Conservation (phyloP, 2,113 vertebrate genomes). For the Zeus faber region DNA sequence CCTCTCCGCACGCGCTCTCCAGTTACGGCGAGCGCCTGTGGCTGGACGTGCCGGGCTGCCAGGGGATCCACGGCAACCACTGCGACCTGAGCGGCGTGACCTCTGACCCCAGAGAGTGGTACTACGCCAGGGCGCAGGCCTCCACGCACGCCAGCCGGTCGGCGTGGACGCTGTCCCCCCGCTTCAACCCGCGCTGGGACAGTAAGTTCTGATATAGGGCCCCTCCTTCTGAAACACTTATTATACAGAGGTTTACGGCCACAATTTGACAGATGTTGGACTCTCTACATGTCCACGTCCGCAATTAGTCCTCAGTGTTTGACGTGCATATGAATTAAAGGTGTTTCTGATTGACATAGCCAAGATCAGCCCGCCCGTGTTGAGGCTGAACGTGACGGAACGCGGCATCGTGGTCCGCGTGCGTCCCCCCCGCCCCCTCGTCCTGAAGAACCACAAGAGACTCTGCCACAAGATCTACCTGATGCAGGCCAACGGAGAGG, state of each 20-base stretch:
- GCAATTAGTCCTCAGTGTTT: no score
- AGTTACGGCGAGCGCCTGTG: slow-evolving; percentile 74
- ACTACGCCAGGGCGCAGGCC: slow-evolving; percentile 69
- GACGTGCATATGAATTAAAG: no score
- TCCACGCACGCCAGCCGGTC: slow-evolving; percentile 42
- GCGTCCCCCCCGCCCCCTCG: slow-evolving; percentile 37
- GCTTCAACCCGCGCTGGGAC: slow-evolving; percentile 74
- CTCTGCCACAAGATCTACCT: slow-evolving; percentile 64
- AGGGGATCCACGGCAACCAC: slow-evolving; percentile 41
- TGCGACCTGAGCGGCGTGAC: slow-evolving; percentile 75
- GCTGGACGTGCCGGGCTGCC: slow-evolving; percentile 55
- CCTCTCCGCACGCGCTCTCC: no score
- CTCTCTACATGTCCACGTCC: no score
- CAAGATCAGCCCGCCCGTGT: slow-evolving; percentile 59
- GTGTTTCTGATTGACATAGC: no score
- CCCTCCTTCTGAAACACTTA: background rate
- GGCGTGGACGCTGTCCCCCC: slow-evolving; percentile 62
- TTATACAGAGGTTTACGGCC: no score
- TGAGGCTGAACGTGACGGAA: slow-evolving; percentile 48
- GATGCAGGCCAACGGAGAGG: slow-evolving; percentile 30
- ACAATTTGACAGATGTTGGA: no score
- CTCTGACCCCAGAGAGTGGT: slow-evolving; percentile 69
- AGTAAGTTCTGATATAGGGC: slow-evolving; percentile 56
- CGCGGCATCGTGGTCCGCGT: slow-evolving; percentile 59
- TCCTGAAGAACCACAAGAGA: slow-evolving; percentile 54